These are phyloP conservation scores for Eutrigla gurnardus DNA, from an alignment of 2,797 vertebrate genomes.

Conservation along the genomic window DNA sequence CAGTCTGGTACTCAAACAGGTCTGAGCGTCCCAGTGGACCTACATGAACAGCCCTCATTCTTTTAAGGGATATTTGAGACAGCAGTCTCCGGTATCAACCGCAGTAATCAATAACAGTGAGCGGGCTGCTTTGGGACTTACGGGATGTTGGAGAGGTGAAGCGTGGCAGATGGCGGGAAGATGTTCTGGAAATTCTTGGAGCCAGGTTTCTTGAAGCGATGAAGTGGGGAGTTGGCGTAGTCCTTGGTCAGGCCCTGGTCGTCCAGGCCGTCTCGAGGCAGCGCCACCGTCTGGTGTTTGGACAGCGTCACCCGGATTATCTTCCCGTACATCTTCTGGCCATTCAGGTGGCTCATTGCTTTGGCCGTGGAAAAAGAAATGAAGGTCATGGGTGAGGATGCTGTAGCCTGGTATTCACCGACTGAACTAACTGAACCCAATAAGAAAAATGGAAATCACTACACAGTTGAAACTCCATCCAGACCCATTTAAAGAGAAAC, in stretches of 20 bases:
- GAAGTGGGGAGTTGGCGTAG: conserved; percentile 96
- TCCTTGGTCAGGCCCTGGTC: conserved; percentile 98
- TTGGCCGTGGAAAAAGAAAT: conserved; percentile 28
- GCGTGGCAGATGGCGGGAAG: conserved; percentile 96
- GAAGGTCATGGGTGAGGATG: not conserved
- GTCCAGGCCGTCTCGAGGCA: conserved; percentile 96
- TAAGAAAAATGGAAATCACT: not conserved
- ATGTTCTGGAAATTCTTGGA: conserved; percentile 99
- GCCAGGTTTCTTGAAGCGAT: conserved; percentile 98
- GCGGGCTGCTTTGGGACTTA: conserved; percentile 79
- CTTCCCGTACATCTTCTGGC: conserved; percentile 98
- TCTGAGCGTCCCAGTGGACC: not conserved
- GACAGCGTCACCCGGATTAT: conserved; percentile 97
- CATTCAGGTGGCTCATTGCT: conserved; percentile 99
- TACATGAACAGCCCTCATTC: too few species aligned
- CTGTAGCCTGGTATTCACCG: not conserved
- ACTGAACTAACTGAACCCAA: not conserved
- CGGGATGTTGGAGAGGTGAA: conserved; percentile 98
- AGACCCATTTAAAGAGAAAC: not conserved
- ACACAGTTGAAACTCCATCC: not conserved
- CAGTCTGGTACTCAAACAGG: not conserved
- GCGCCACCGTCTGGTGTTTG: conserved; percentile 96
- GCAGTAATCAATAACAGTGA: not conserved
- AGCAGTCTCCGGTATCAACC: not conserved
- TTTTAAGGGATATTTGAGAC: not conserved